These are phyloP conservation scores for Platynereis dumerilii DNA, from an alignment of 2,888 invertebrate species.

Conservation along the genomic window DNA sequence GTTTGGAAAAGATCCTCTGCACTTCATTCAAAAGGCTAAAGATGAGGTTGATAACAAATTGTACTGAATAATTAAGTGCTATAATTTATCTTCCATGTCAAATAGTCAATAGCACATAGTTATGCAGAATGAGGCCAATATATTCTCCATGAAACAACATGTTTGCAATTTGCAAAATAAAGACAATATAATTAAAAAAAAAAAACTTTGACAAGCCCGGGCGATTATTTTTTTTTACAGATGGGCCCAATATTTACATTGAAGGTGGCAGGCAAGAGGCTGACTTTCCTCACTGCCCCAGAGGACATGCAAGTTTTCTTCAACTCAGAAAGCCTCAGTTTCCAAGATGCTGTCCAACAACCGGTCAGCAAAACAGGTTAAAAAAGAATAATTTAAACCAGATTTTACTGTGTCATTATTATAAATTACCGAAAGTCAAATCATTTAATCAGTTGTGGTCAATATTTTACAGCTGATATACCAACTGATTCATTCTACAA, in stretches of 20 bases:
- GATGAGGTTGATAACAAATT: slow-evolving; percentile 46
- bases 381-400: neutral
- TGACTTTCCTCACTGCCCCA: slow-evolving; percentile 52
- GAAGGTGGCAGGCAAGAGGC: slow-evolving; percentile 49
- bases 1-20: slow-evolving; percentile 52
- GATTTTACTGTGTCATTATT: no score
- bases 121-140: no score
- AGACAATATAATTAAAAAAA: no score
- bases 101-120: no score
- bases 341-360: slow-evolving; percentile 51
- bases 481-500: slow-evolving; percentile 44
- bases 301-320: slow-evolving; percentile 52
- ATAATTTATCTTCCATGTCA: no score
- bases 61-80: no score
- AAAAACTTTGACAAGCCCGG: no score
- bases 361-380: slow-evolving; percentile 51
- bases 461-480: slow-evolving; percentile 49
- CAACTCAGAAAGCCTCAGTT: slow-evolving; percentile 46
- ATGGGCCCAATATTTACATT: slow-evolving; percentile 52
- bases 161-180: no score
- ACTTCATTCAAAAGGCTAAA: slow-evolving; percentile 47
- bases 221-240: slow-evolving; percentile 37
- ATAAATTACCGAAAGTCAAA: no score
- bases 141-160: no score
- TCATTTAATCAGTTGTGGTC: no score